Evolutionary conservation across 2,888 invertebrate species (phyloP), one percentile per base, ranked within the genome.

Genomic region (Heliconius ismenius): DNA sequence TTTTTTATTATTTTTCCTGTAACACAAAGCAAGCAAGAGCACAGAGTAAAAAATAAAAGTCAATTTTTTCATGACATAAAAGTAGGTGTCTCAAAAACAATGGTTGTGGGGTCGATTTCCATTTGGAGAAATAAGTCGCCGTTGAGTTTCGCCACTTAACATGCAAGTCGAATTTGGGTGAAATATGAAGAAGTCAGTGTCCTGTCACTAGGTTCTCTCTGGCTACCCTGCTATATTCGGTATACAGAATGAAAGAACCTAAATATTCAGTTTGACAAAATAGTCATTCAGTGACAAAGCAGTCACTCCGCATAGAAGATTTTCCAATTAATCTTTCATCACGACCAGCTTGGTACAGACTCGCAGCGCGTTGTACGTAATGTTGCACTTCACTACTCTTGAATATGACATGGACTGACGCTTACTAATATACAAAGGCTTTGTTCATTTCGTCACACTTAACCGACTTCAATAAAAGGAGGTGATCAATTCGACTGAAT

Each of bases 371-470:
- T 3, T 58, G 54, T n/a, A 9, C 21, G 1, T 21, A 10, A n/a
- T 58, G 58, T 58, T 58, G 10, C n/a, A 58, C 58, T 58, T 58
- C 58, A 58, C 58, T n/a, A 58, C 58, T 58, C n/a, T n/a, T 58
- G 58, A 58, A 58, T 58, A 58, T 58, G 58, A 58, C 10, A 58
- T 58, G 58, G n/a, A 58, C 11, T 58, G n/a, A 11, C n/a, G 58
- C 58, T 58, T 58, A n/a, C 58, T 58, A 58, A 58, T 58, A 58
- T 58, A 58, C n/a, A n/a, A 10, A n/a, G 10, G 58, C 58, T 58
- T n/a, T 58, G 58, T n/a, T 58, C 21, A 18, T 49, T 49, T 21
- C 9, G 58, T 58, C n/a, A 58, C n/a, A 11, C n/a, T 21, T 10
- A 58, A 58, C 58, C 2, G 11, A 49, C 49, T 49, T 21, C 49